Conservation (phyloP, 2,797 vertebrate species). For the Acanthurus lineatus region DNA sequence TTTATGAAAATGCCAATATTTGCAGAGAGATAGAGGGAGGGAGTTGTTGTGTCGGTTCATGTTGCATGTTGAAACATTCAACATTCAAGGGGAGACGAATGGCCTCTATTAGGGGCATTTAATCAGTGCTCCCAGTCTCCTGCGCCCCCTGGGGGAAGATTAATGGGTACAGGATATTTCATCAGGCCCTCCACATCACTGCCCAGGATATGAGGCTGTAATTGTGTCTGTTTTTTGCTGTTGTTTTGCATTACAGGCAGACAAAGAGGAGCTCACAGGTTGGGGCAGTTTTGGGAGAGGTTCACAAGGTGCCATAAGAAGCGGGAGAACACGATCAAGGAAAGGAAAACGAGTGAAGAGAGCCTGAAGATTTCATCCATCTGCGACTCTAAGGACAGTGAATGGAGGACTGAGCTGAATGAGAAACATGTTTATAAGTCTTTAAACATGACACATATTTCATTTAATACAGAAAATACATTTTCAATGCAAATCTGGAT, state of each 20-base stretch:
- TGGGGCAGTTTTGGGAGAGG: constrained; percentile 47
- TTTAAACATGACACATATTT: constrained; percentile 8
- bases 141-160: constrained; percentile 83
- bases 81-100: constrained; percentile 83
- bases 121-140: constrained; percentile 86
- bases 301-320: constrained; percentile 50
- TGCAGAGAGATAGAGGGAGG: constrained; percentile 25
- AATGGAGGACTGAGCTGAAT: neutral
- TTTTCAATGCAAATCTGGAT: constrained; percentile 3
- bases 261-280: constrained; percentile 64
- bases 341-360: constrained; percentile 66
- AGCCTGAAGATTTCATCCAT: constrained; percentile 32
- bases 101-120: constrained; percentile 88
- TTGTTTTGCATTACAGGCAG: constrained; percentile 75
- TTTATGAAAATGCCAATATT: constrained; percentile 69
- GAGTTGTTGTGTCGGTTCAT: constrained; percentile 19
- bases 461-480: constrained; percentile 2
- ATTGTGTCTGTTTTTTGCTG: constrained; percentile 74
- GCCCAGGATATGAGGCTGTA: constrained; percentile 74
- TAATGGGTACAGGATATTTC: constrained; percentile 88
- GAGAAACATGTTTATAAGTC: neutral
- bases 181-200: constrained; percentile 74
- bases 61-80: constrained; percentile 68
- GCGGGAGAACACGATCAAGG: constrained; percentile 32
- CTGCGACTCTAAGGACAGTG: neutral